These are phyloP conservation scores for Pollicipes pollicipes DNA, from an alignment of 1,140 invertebrate species.

Conservation along the genomic window DNA sequence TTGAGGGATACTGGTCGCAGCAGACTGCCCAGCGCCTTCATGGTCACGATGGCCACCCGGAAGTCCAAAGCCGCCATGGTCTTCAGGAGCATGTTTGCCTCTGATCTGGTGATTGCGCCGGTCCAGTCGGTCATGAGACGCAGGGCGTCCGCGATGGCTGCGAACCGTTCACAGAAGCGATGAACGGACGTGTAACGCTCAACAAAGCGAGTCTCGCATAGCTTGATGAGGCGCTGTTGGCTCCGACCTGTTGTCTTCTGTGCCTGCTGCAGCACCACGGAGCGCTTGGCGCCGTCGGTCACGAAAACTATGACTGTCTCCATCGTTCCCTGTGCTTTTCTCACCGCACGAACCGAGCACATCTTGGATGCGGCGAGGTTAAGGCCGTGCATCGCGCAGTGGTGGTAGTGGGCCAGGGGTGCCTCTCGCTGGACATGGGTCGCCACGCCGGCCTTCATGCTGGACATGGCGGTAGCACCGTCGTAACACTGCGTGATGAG, in stretches of 20 bases:
- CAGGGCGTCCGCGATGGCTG: neutral
- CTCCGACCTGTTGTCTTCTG: neutral
- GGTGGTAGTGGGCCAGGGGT: slow-evolving; percentile 5
- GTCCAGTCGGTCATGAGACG: neutral
- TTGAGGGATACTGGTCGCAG: neutral
- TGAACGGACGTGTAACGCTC: neutral
- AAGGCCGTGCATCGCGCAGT: slow-evolving; percentile 8
- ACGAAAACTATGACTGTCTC: neutral
- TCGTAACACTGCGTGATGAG: slow-evolving; percentile 8
- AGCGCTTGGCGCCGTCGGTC: neutral
- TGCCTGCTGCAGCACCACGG: neutral
- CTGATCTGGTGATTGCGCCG: neutral
- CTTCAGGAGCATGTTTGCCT: neutral
- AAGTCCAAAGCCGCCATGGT: neutral
- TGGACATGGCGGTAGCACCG: slow-evolving; percentile 5
- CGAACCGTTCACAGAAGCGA: neutral
- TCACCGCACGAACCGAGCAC: neutral
- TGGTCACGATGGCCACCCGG: neutral
- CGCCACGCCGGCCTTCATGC: slow-evolving; percentile 3
- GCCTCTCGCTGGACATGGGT: neutral
- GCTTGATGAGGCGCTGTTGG: neutral
- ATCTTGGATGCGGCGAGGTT: slow-evolving; percentile 5
- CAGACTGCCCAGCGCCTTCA: neutral
- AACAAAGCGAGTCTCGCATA: neutral
- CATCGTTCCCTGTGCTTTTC: neutral